Evolutionary conservation across 2,888 invertebrate genomes (phyloP).

Genomic region (Conops quadrifasciatus): DNA sequence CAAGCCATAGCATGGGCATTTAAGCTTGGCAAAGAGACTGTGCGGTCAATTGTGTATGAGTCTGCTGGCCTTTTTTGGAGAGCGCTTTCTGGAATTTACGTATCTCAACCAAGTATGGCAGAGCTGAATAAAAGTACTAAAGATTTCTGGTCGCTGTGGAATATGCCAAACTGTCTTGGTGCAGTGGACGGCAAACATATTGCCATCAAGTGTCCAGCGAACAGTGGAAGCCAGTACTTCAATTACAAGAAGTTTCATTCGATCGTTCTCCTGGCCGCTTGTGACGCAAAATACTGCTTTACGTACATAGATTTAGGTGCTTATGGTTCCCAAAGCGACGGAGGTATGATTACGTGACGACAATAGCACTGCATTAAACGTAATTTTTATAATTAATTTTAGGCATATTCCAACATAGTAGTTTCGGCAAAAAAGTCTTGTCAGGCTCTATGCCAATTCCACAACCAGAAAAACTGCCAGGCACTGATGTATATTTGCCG

Average conservation of each 20-base stretch:
- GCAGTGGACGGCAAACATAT: constrained; percentile 15
- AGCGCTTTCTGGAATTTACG: constrained; percentile 24
- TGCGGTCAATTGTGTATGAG: constrained; percentile 29
- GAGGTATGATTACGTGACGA: constrained; percentile 25
- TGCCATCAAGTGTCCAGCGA: neutral
- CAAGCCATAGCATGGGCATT: constrained; percentile 33
- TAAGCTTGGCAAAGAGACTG: constrained; percentile 34
- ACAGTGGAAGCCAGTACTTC: constrained; percentile 34
- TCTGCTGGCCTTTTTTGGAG: constrained; percentile 28
- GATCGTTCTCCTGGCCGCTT: constrained; percentile 38
- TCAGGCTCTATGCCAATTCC: neutral
- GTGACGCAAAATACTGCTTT: constrained; percentile 38
- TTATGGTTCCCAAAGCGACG: constrained; percentile 29
- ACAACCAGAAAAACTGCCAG: neutral
- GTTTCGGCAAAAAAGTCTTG: neutral
- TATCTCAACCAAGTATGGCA: constrained; percentile 23
- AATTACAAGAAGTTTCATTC: constrained; percentile 18
- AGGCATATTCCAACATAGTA: neutral
- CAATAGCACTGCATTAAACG: neutral
- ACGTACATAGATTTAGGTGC: constrained; percentile 38
- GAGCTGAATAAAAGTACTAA: constrained; percentile 8
- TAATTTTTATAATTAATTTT: neutral
- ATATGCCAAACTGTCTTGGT: constrained; percentile 25
- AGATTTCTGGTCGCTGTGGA: constrained; percentile 24
- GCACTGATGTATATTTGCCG: neutral